Evolutionary conservation across 2,888 invertebrate species (phyloP), one percentile per base, ranked within the genome.

Genomic region (Suillia variegata): DNA sequence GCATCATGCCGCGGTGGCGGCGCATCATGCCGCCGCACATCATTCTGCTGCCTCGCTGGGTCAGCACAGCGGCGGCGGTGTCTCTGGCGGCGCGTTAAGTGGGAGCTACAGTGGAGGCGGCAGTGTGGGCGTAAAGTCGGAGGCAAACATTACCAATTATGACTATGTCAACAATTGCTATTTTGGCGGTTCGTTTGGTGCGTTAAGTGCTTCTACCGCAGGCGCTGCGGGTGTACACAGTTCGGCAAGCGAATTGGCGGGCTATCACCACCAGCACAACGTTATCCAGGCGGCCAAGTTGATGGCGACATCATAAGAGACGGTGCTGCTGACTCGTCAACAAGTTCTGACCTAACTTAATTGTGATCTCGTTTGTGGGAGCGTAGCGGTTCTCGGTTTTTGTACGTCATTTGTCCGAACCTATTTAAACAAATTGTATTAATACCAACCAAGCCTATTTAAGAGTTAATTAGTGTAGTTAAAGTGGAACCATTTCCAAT

Each of bases 221-320:
- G 74, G 78, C 56, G 68, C 73, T 2, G 71, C 69, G 17, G 77
- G 69, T 34, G 70, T 63, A 53, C 71, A 70, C 66, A 67, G 64
- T 38, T 84, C 83, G 58, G 67, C 62, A 63, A 84, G 86, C 49
- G 91, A 91, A 65, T 85, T 88, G 67, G 86, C 86, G 63, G 89
- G 91, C 24, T 91, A 91, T 82, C 90, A 92, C 77, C 92, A 92
- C 82, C 92, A 92, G 79, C 91, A 92, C 77, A 92, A 92, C 83
- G 92, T 92, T 65, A 91, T 92, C 42, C 91, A 91, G 63, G 90
- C 92, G 61, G 91, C 92, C 58, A 92, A 92, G 79, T 84, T 92
- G 64, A 90, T 93, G 88, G 92, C 92, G 12, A 91, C 92, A 58
- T 91, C 92, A 81, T 92, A 89, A 85, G 63, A 54, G 24, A 45